Conservation (phyloP, 2,113 vertebrate genomes). For the Budorcas taxicolor region DNA sequence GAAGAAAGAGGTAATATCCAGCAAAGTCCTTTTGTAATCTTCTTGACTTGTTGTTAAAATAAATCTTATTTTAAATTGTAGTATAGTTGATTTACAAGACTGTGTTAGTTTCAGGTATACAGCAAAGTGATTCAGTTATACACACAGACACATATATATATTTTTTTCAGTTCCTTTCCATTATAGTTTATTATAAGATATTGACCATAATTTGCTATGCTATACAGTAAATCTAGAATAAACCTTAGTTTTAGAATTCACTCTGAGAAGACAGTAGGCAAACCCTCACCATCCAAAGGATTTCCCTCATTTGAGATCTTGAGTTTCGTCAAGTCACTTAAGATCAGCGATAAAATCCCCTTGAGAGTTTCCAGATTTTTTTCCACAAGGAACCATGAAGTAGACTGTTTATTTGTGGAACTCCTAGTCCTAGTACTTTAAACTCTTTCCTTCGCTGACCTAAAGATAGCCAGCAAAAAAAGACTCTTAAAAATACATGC, state of each 20-base stretch:
- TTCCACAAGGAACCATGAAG: conserved; percentile 15
- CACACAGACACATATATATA: background rate
- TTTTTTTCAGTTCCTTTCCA: background rate
- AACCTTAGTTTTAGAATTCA: background rate
- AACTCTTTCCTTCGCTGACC: conserved; percentile 21
- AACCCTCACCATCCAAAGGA: background rate
- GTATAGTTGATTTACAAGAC: background rate
- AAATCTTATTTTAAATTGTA: background rate
- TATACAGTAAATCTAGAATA: background rate
- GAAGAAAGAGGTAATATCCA: background rate
- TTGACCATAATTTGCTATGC: background rate
- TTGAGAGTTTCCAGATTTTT: conserved; percentile 53
- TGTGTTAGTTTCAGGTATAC: background rate
- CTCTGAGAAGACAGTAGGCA: background rate
- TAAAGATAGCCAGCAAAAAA: conserved; percentile 51
- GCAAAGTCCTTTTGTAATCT: background rate
- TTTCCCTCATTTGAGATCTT: background rate
- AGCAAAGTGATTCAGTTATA: background rate
- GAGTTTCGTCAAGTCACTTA: background rate
- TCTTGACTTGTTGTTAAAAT: background rate
- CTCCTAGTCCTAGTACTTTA: conserved; percentile 29
- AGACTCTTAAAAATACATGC: conserved; percentile 45
- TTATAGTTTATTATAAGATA: background rate
- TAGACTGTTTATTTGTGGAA: conserved; percentile 39
- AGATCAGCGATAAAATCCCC: conserved; percentile 9